Conservation (phyloP, 2,888 invertebrate genomes). For the Xanthia icteritia region DNA sequence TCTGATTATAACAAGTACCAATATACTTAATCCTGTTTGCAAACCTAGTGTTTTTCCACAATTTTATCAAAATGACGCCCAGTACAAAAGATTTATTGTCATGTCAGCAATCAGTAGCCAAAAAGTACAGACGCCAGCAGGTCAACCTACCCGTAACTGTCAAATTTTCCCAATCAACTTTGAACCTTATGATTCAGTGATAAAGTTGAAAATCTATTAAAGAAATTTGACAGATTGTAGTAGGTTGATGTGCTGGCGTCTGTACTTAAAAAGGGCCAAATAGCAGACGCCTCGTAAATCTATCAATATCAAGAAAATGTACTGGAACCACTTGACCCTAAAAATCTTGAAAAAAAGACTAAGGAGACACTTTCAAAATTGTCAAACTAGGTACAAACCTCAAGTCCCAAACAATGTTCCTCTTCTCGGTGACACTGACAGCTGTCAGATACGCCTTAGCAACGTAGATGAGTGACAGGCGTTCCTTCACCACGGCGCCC, state of each 20-base stretch:
- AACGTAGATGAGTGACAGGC: slow-evolving; percentile 94
- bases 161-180: too few species aligned
- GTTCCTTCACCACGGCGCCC: slow-evolving; percentile 91
- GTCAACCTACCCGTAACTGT: too few species aligned
- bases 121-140: too few species aligned
- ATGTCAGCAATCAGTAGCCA: background rate
- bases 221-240: too few species aligned
- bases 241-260: too few species aligned
- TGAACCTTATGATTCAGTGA: too few species aligned
- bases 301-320: too few species aligned
- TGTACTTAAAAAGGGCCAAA: background rate
- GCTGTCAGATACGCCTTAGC: slow-evolving; percentile 95
- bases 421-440: slow-evolving; percentile 96
- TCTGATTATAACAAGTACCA: background rate
- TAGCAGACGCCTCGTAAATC: background rate
- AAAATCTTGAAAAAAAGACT: background rate
- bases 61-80: background rate
- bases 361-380: background rate
- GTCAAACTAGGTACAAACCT: slow-evolving; percentile 76
- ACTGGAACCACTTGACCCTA: background rate
- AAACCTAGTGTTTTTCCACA: background rate
- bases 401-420: slow-evolving; percentile 96
- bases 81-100: background rate
- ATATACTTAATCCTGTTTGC: background rate
- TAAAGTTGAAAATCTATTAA: too few species aligned